Evolutionary conservation across 2,797 vertebrate genomes (phyloP), one percentile per base, ranked within the genome.

Genomic region (Selene dorsalis): DNA sequence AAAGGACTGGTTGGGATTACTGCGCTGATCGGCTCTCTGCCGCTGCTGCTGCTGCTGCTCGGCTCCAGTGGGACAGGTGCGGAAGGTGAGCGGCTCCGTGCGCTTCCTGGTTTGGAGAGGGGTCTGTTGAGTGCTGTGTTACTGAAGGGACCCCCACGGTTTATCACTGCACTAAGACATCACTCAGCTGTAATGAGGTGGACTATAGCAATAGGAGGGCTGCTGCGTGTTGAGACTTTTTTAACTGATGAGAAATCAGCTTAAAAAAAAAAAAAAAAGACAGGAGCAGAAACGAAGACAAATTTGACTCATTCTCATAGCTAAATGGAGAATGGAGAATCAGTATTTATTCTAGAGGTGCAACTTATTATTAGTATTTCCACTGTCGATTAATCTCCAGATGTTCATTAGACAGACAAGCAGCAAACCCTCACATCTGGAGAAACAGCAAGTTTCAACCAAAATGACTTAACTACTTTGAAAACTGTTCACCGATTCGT

Each of bases 11-110:
- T 69, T 48, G 87, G 88, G 78, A 91, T 92, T 83, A 85, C 62
- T 47, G 87, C 83, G 69, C 82, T 89, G 57, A 17, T 91, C 73
- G 83, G 67, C 26, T 80, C 71, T 18, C 73, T 91, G 32, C 32
- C 32, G 32, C 32, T 35, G 32, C 32, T 35, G 77, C 79, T 92
- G 56, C 69, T 90, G 79, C 81, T 92, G 79, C 86, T 91, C 16
- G 63, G 81, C 72, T 87, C 83, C 64, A 60, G 83, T 45, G 90
- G 91, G 90, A 89, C 90, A 86, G 84, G 69, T 85, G 88, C 69
- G 75, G 84, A 88, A 92, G 92, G 91, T 91, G 88, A 92, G 90
- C 30, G 41, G 72, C 69, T 83, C 66, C 12, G 64, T n/a, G 79
- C 85, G 75, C 72, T 28, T 73, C 43, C 18, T 26, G 48, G 50